A percentile compares a stretch with the other conserved stretches of the same genome.
Conservation (phyloP, 2,113 vertebrate genomes). For the Albula glossodonta region DNA sequence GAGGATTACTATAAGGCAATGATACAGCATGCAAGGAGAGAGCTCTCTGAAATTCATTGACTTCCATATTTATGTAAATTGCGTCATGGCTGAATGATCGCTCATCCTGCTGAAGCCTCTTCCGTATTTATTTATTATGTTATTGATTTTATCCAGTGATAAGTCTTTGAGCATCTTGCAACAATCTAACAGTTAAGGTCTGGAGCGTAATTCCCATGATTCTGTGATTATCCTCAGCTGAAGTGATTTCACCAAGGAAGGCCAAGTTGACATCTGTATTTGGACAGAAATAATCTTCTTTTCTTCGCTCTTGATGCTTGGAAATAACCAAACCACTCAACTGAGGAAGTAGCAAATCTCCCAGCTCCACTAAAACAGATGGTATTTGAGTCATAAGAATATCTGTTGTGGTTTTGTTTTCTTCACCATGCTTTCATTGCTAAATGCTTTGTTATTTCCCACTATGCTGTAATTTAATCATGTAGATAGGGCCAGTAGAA, state of each 20-base stretch:
- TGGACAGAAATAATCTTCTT: constrained; percentile 73
- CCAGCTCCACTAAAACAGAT: constrained; percentile 27
- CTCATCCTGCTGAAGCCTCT: constrained; percentile 5
- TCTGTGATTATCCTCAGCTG: constrained; percentile 68
- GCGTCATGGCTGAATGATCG: constrained; percentile 8
- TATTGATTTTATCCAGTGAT: not conserved
- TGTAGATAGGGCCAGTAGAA: constrained; percentile 41
- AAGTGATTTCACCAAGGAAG: constrained; percentile 72
- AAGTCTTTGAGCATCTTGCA: constrained; percentile 40
- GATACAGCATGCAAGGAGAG: constrained; percentile 1
- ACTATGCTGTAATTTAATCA: constrained; percentile 49
- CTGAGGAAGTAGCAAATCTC: constrained; percentile 53
- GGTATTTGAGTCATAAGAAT: constrained; percentile 30
- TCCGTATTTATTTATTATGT: no score
- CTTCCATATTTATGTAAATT: constrained; percentile 67
- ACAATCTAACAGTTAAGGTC: constrained; percentile 39
- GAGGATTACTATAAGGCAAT: constrained; percentile 32
- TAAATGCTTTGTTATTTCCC: constrained; percentile 35
- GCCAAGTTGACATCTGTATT: constrained; percentile 76
- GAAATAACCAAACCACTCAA: constrained; percentile 70
- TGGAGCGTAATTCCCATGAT: constrained; percentile 50
- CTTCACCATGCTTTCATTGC: constrained; percentile 53
- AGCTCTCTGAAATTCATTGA: constrained; percentile 43
- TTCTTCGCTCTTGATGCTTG: constrained; percentile 68
- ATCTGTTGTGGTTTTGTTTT: constrained; percentile 49